These are phyloP conservation scores for Eupithecia tripunctaria DNA, from an alignment of 2,888 invertebrate genomes.

Conservation along the genomic window DNA sequence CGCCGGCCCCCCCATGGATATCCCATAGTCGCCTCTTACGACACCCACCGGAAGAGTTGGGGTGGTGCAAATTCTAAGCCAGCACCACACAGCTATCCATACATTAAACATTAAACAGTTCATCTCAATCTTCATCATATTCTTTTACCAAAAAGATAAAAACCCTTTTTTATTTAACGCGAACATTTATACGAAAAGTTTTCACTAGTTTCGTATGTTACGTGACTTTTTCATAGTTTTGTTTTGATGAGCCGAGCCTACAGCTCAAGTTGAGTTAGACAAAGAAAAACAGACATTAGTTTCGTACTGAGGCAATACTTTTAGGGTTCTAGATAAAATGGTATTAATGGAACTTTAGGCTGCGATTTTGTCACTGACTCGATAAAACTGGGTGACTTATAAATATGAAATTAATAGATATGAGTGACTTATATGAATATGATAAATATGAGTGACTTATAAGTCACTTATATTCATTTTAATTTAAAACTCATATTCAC, in stretches of 20 bases:
- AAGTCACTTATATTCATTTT: too few species aligned
- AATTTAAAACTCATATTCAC: too few species aligned
- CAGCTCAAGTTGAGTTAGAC: slow-evolving; percentile 8
- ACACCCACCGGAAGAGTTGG: too few species aligned
- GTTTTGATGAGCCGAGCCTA: slow-evolving; percentile 24
- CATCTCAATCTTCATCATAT: background rate
- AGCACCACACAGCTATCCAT: too few species aligned
- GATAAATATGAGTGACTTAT: too few species aligned
- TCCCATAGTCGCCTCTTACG: too few species aligned
- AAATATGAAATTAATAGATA: background rate
- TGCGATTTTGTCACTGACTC: background rate
- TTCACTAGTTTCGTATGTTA: slow-evolving; percentile 17
- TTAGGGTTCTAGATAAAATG: background rate
- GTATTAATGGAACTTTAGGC: background rate
- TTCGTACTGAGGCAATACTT: background rate
- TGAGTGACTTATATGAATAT: too few species aligned
- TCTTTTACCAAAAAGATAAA: slow-evolving; percentile 4
- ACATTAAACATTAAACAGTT: background rate
- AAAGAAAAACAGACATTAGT: slow-evolving; percentile 10
- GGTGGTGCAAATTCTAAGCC: too few species aligned
- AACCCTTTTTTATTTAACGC: slow-evolving; percentile 13
- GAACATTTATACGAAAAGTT: slow-evolving; percentile 22
- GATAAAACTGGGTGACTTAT: too few species aligned
- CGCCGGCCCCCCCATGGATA: too few species aligned
- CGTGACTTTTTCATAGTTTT: slow-evolving; percentile 28